Conservation (phyloP, 2,797 vertebrate genomes). For the Enteromius mattozi region DNA sequence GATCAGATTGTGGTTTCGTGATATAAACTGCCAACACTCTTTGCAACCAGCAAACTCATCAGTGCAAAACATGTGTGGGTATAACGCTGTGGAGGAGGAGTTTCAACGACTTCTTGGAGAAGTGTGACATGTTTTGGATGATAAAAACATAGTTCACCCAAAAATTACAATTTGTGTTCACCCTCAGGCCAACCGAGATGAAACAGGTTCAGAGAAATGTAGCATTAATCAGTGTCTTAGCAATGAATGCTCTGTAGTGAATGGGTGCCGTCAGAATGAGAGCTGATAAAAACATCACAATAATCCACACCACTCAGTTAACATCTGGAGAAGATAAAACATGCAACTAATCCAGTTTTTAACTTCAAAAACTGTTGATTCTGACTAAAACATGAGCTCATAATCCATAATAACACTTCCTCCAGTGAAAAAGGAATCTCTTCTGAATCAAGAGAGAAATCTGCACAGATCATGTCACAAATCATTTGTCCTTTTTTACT, state of each 20-base stretch:
- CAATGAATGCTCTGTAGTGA: neutral
- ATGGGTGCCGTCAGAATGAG: neutral
- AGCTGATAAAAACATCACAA: neutral
- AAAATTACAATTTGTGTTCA: neutral
- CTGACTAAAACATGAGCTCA: no score
- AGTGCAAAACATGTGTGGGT: constrained; percentile 10
- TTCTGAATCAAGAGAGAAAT: no score
- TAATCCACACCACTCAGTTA: no score
- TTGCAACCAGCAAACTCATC: constrained; percentile 3
- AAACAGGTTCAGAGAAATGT: neutral
- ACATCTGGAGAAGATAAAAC: no score
- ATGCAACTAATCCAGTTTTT: no score
- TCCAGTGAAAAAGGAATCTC: no score
- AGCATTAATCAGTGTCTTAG: neutral
- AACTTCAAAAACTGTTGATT: no score
- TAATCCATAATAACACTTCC: no score
- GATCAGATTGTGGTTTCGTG: constrained; percentile 17
- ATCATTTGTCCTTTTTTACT: neutral
- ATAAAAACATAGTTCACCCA: neutral
- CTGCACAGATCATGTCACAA: no score
- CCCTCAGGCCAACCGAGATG: no score
- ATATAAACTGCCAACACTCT: neutral
- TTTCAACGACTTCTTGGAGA: neutral
- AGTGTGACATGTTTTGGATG: neutral
- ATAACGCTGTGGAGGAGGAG: neutral